Base-by-base conservation (phyloP, 53 echinoderm and acorn worm species). In the Apostichopus leukothele region DNA sequence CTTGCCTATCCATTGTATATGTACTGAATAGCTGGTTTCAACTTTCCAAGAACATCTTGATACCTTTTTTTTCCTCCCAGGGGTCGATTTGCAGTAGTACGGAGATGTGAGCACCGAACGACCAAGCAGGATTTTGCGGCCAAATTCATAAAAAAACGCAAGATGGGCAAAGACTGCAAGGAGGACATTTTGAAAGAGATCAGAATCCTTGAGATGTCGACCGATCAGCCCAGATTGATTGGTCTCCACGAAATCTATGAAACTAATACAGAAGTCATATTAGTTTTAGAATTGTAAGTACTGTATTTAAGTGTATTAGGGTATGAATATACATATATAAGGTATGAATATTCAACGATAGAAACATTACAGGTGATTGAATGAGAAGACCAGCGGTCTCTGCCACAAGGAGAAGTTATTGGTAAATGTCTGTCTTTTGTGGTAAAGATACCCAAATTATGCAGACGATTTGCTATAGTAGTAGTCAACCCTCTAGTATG, bases 281-380 rank as follows among this genome's bases (percentile, higher is more conserved):
- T 99, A 19, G 99, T 99, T 75, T 90, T 99, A 71, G 99, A 99
- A 94, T 99, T 93, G 99, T 99, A 94, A 96, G 99, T 96, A 76
- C 86, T 5, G 6, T 19, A 71, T 9, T 1, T 57, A 57, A 10
- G 39, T 39, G 0, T 39, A 39, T 39, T 39, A 39, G 3, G 39
- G 39, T 39, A 39, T 39, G 39, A 2, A 39, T 39, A 39, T 39
- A 39, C 3, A 39, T 27, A 1, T 39, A 39, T 39, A 39, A 39
- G 39, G 39, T 39, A 39, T 39, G 39, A 39, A 39, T 39, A 39
- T 39, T 39, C 39, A 39, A 39, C 3, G 39, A 39, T 39, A 39
- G 39, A 3, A 27, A 2, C 39, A 39, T 39, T 39, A 39, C 39
- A 39, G 39, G 39, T 39, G 2, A 39, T 39, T 39, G 39, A 39